phyloP scores from a whole-genome alignment of 2,797 vertebrate genomes.

The Mus caroli region DNA sequence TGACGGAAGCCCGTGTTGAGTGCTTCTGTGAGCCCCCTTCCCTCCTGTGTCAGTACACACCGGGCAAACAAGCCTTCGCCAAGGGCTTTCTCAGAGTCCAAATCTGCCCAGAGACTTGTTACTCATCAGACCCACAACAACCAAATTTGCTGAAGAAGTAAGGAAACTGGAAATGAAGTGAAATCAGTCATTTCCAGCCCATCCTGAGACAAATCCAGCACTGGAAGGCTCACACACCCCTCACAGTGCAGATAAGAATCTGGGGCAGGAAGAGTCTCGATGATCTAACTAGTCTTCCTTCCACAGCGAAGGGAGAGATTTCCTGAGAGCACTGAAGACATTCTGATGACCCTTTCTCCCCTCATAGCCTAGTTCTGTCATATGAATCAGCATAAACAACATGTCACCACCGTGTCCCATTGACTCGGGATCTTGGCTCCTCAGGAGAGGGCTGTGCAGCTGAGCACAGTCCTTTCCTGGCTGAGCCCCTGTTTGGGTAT shows the following conservation, averaged over 20 bases:
- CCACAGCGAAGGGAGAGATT: background rate
- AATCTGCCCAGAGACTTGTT: background rate
- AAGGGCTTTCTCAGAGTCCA: background rate
- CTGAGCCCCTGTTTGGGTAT: conserved; percentile 70
- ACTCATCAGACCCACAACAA: background rate
- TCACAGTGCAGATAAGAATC: background rate
- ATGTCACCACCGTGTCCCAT: background rate
- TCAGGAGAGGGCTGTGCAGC: background rate
- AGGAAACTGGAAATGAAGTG: background rate
- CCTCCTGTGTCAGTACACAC: background rate
- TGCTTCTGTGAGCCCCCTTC: background rate
- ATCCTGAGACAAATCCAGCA: background rate
- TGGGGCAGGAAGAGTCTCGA: background rate
- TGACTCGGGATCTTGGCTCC: background rate
- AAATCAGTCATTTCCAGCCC: background rate
- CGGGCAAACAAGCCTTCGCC: background rate
- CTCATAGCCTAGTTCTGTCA: background rate
- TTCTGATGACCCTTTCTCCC: background rate
- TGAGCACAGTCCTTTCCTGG: conserved; percentile 29
- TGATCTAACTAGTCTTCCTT: background rate
- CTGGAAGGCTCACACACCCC: background rate
- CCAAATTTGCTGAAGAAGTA: background rate
- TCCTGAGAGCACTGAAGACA: background rate
- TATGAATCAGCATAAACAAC: background rate
- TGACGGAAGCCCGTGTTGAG: background rate